Conservation (phyloP, 2,888 invertebrate genomes). For the Drepanosiphum platanoidis region DNA sequence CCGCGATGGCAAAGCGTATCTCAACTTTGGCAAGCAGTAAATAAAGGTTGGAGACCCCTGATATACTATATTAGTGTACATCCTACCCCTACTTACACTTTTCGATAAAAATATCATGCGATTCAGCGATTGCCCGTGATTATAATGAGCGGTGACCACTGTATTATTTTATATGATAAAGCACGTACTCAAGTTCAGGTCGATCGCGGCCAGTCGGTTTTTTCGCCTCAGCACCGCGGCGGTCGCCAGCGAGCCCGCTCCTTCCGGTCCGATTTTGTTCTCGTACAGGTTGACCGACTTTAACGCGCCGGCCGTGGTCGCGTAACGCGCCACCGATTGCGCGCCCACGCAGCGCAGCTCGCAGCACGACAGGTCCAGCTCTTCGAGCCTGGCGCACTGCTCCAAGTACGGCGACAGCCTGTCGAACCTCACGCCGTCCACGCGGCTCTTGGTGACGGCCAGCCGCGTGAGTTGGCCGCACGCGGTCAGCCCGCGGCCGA, state of each 20-base stretch:
- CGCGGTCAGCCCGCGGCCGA: not conserved
- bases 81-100: too few species aligned
- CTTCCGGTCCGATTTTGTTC: conserved; percentile 22
- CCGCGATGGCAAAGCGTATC: too few species aligned
- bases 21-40: too few species aligned
- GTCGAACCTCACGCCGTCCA: conserved; percentile 1
- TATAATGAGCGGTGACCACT: too few species aligned
- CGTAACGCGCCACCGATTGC: not conserved
- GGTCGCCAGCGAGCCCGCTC: not conserved
- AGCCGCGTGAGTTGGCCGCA: not conserved
- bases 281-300: not conserved
- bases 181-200: conserved; percentile 14
- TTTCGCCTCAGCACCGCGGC: not conserved
- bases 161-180: too few species aligned
- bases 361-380: conserved; percentile 13
- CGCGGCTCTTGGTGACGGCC: conserved; percentile 11
- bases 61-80: too few species aligned
- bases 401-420: conserved; percentile 14
- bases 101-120: too few species aligned
- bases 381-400: not conserved
- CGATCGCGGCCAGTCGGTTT: not conserved
- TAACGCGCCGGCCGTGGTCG: not conserved
- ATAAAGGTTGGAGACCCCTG: too few species aligned
- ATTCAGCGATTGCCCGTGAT: too few species aligned
- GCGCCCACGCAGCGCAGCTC: not conserved